Percentiles rank a stretch among this genome's conserved stretches.
These are phyloP conservation scores for Crioceris asparagi DNA, from an alignment of 2,888 invertebrate species.

Conservation along the genomic window DNA sequence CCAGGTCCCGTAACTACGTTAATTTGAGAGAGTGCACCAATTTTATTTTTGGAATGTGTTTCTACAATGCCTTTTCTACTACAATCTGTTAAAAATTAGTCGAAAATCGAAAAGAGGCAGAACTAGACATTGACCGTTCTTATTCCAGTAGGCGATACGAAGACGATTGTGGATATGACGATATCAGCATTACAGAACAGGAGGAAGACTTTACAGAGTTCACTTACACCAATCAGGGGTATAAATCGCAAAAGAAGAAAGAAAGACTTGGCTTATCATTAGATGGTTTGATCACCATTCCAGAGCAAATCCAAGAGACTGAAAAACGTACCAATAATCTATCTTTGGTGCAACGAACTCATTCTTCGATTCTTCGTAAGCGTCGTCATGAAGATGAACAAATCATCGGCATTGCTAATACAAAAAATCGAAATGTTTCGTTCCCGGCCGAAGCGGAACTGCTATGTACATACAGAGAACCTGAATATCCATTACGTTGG, in stretches of 20 bases:
- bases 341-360: slow-evolving; percentile 14
- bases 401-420: slow-evolving; percentile 8
- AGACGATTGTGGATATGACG: slow-evolving; percentile 2
- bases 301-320: slow-evolving; percentile 13
- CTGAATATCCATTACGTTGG: slow-evolving; percentile 21
- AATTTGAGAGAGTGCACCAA: no score
- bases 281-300: slow-evolving; percentile 11
- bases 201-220: no score
- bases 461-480: slow-evolving; percentile 24
- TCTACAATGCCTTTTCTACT: no score
- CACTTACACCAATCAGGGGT: no score
- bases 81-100: no score
- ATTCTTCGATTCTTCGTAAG: slow-evolving; percentile 22
- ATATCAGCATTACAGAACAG: slow-evolving; percentile 2
- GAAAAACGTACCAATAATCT: slow-evolving; percentile 12
- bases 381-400: slow-evolving; percentile 19
- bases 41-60: no score
- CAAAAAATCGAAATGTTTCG: slow-evolving; percentile 20
- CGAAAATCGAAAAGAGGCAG: no score
- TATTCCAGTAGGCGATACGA: no score
- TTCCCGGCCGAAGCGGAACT: slow-evolving; percentile 22
- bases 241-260: no score
- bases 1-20: no score
- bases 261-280: slow-evolving; percentile 5
- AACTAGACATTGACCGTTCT: no score